These are phyloP conservation scores for Myathropa florea DNA, from an alignment of 2,888 invertebrate species.

Conservation along the genomic window DNA sequence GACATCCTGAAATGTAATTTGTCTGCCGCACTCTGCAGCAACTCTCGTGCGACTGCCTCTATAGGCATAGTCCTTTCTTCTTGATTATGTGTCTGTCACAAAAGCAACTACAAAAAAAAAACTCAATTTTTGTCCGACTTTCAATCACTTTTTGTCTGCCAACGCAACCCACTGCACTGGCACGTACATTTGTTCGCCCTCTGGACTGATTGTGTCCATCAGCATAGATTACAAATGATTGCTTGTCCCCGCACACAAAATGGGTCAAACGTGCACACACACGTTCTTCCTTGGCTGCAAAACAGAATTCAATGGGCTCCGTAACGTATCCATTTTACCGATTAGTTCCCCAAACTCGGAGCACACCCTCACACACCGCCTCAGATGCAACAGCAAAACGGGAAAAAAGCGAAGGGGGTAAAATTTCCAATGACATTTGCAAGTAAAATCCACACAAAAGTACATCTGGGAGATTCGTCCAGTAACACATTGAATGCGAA, in stretches of 20 bases:
- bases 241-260: not conserved
- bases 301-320: not conserved
- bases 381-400: not conserved
- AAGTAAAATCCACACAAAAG: constrained; percentile 56
- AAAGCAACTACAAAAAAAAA: no score
- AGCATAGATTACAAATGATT: not conserved
- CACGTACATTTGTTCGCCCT: no score
- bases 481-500: constrained; percentile 40
- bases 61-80: no score
- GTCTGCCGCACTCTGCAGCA: no score
- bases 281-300: not conserved
- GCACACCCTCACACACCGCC: not conserved
- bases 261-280: not conserved
- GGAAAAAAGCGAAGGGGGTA: not conserved
- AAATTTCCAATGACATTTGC: constrained; percentile 60
- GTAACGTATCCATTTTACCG: constrained; percentile 45
- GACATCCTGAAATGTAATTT: no score
- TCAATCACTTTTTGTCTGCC: not conserved
- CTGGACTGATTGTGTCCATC: not conserved
- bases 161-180: not conserved
- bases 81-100: no score
- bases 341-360: constrained; percentile 52
- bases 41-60: no score
- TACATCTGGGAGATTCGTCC: constrained; percentile 50
- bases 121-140: not conserved